Evolutionary conservation across 2,888 invertebrate species (phyloP).

Genomic region (Drosophila borborema): DNA sequence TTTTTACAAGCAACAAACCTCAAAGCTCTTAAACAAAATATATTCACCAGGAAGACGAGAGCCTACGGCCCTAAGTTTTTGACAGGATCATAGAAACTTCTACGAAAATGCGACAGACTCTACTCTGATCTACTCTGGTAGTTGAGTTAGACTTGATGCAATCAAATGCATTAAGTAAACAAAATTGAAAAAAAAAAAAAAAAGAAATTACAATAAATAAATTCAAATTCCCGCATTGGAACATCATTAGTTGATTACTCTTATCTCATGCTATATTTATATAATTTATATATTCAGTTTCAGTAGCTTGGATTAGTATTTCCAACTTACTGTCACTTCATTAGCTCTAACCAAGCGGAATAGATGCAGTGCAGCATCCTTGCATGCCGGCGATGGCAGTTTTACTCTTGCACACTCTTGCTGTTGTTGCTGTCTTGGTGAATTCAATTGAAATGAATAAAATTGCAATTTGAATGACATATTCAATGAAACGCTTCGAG

Average conservation of each 20-base stretch:
- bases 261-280: not conserved
- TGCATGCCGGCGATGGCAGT: not conserved
- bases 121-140: too few relatives aligned
- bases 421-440: not conserved
- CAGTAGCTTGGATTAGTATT: not conserved
- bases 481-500: slow-evolving; percentile 2
- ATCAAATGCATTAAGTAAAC: too few relatives aligned
- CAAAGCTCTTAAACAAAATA: too few relatives aligned
- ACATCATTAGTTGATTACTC: not conserved
- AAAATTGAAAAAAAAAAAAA: too few relatives aligned
- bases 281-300: not conserved
- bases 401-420: not conserved
- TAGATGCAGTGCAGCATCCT: not conserved
- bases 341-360: slow-evolving; percentile 5
- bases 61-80: too few relatives aligned
- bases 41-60: too few relatives aligned
- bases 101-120: too few relatives aligned
- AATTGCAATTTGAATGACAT: slow-evolving; percentile 5
- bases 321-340: not conserved
- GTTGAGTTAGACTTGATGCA: too few relatives aligned
- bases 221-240: too few relatives aligned
- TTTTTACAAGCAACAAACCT: too few relatives aligned
- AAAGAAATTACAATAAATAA: too few relatives aligned
- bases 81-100: too few relatives aligned
- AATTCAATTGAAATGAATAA: slow-evolving; percentile 5